Evolutionary conservation across 2,113 vertebrate species (phyloP), one percentile per base, ranked within the genome.

Genomic region (Ifrita kowaldi): DNA sequence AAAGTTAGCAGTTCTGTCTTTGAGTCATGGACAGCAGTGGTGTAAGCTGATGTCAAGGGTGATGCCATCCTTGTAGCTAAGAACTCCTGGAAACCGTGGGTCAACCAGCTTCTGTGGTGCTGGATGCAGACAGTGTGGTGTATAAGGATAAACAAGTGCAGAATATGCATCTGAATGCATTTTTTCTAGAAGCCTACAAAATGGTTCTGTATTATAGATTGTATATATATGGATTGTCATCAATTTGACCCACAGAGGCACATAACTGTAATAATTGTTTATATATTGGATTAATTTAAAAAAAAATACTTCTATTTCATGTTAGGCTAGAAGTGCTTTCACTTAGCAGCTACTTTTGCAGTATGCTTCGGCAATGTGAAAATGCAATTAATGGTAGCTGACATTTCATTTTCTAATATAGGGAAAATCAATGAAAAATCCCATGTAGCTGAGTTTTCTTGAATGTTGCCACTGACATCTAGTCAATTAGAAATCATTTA

Each of bases 321-420:
- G 32, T 89, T 95, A 93, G 70, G 77, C 49, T 96, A 75, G 87
- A 97, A 97, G 69, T 76, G 75, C 57, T 90, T 97, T 96, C 77
- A 91, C 92, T 96, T 92, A 95, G 86, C 60, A 87, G 79, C 92
- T 94, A 42, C 76, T 97, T 89, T 81, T 96, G 82, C 67, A 93
- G 71, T 59, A 41, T 91, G 75, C 73, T 96, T 93, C 39, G 93
- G 93, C 94, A 94, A 82, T 95, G 84, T 92, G 91, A 96, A 96
- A 98, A 95, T 67, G 41, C 89, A 97, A 89, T 97, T 98, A 98
- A 97, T 97, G 84, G 46, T 88, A 71, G 94, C 95, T 98, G 98
- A 97, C 97, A 96, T 97, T 97, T 96, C 90, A 94, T 97, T 97
- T 97, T 98, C 94, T 97, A 95, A 97, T 93, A 90, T 63, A 96